Evolutionary conservation across 2,888 invertebrate species (phyloP), one percentile per base, ranked within the genome.

Genomic region (Pocota personata): DNA sequence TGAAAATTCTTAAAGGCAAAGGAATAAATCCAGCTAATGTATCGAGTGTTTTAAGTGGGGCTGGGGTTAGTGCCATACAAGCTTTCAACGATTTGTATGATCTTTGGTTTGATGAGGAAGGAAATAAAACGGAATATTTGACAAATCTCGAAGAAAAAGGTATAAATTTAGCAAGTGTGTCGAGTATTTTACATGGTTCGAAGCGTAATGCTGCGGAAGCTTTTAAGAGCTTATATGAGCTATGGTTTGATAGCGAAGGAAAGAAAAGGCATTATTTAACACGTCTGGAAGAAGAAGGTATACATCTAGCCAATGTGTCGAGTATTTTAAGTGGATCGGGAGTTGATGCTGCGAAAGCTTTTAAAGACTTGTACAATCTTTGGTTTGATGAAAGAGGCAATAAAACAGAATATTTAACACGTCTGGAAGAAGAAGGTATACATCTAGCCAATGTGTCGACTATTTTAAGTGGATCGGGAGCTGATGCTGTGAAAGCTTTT

Each of bases 301-400:
- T 37, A 12, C 12, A n/a, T 37, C 3, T 37, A 0, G 3, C 3
- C 3, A 3, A n/a, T 37, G 2, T 37, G n/a, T 12, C 12, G 1
- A n/a, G 0, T 40, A 73, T 73, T 27, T 50, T 73, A 30, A 48
- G 30, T 40, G 73, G 73, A 6, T 35, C 62, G 7, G 37, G 50
- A n/a, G 14, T 24, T 2, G 52, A 60, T 62, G 48, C 37, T 16
- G n/a, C 62, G 10, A 62, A 52, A 14, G 30, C 62, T 7, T 73
- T 73, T 16, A 73, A 73, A 62, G 27, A 48, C 27, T 62, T 73
- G 37, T 73, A 52, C 30, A 40, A 40, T 0, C 19, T 73, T 30
- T 73, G 60, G 60, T 73, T 73, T 40, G 73, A 73, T 19, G n/a
- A 48, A 2, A 8, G 30, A 3, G 60, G 37, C n/a, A 73, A 52